Evolutionary conservation across 2,113 vertebrate genomes (phyloP), one percentile per base, ranked within the genome.

Genomic region (Sapajus apella): DNA sequence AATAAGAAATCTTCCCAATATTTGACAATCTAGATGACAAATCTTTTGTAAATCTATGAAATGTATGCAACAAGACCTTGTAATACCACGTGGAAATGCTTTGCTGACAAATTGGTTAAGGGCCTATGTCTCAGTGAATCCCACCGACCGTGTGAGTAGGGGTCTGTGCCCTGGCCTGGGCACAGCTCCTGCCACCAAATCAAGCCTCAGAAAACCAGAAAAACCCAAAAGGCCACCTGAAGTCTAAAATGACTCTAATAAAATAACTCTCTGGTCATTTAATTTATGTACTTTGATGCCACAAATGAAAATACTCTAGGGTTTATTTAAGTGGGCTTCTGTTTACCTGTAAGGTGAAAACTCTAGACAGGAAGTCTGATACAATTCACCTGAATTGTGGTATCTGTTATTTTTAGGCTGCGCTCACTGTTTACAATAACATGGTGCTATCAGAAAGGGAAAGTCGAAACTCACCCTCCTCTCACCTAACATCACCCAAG

Each of bases 381-480:
- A 25, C 0, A 13, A 13, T 1, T 58, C 17, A 20, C 11, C 18
- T 11, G 13, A 16, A n/a, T 11, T 5, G 4, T 6, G 21, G 40
- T 1, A 0, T 18, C n/a, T 55, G 18, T 4, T 11, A 2, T 5
- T 64, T 23, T 20, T 25, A 75, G 56, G 70, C 27, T 5, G 4
- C 2, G 58, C 30, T 27, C 25, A 8, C 1, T 4, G 4, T 2
- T 45, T 37, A 20, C 20, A 27, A 8, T 0, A 9, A 21, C 8
- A 8, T 2, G 5, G 25, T 0, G n/a, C 81, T 50, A 27, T 6
- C 1, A 50, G 13, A 43, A 13, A 43, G 3, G 9, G 32, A 40
- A 5, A 23, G 4, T 0, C 1, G 0, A 52, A 25, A 18, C 64
- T 13, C 35, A 5, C 7, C 23, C 1, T 18, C 1, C 27, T 4